phyloP scores from a whole-genome alignment of 2,888 invertebrate genomes.

The Xylocampa areola region DNA sequence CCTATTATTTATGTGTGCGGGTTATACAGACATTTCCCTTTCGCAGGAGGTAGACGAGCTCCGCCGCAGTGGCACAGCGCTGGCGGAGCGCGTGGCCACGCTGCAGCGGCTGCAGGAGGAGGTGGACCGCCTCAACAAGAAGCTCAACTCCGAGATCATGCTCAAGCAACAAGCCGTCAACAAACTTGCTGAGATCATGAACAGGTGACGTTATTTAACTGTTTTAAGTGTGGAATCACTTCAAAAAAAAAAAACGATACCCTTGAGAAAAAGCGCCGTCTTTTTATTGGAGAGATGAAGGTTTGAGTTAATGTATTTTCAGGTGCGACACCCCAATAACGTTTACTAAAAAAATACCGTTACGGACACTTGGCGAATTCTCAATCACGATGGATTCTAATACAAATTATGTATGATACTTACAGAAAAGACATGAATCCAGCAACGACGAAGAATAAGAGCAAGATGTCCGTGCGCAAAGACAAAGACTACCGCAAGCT shows the following conservation, averaged over 20 bases:
- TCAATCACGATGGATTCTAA: not conserved
- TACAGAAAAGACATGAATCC: conserved; percentile 91
- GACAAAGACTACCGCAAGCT: conserved; percentile 98
- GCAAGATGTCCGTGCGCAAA: conserved; percentile 95
- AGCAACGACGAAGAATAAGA: conserved; percentile 93
- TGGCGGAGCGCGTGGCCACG: conserved; percentile 94
- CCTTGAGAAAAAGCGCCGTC: too few relatives aligned
- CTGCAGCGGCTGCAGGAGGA: conserved; percentile 93
- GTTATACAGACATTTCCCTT: not conserved
- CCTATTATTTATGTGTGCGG: too few relatives aligned
- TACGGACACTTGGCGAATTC: not conserved
- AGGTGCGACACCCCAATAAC: too few relatives aligned
- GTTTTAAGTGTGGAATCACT: too few relatives aligned
- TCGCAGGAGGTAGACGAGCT: conserved; percentile 95
- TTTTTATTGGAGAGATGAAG: too few relatives aligned
- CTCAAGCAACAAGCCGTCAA: conserved; percentile 98
- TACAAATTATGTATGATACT: not conserved
- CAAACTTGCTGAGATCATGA: conserved; percentile 99
- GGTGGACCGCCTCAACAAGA: conserved; percentile 94
- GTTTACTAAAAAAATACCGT: too few relatives aligned
- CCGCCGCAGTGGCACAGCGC: conserved; percentile 92
- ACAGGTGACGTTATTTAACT: conserved; percentile 89
- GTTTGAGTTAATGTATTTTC: too few relatives aligned
- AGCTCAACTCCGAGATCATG: conserved; percentile 95
- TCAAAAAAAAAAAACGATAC: too few relatives aligned